Base-by-base conservation (phyloP, 2,113 vertebrate species). In the Hippocampus comes region DNA sequence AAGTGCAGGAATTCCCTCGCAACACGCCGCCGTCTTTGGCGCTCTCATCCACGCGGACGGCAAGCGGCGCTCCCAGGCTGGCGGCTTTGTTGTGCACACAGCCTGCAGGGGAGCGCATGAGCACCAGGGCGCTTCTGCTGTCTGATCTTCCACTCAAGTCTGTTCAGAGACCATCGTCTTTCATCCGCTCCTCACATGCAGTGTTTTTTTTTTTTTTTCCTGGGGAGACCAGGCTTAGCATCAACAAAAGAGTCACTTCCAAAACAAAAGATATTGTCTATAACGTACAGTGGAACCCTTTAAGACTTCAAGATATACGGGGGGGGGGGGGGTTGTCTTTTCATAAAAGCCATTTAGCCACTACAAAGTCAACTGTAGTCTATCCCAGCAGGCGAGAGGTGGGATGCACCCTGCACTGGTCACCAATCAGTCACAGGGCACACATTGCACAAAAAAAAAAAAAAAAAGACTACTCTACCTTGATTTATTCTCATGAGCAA, bases 1-100 rank as follows among this genome's bases (percentile, higher is more conserved):
- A 73, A 38, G 30, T 82, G 78, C 72, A 87, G 87, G 83, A 86
- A 88, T 89, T 86, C 83, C 82, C 81, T 82, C 80, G 67, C 70
- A 49, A 82, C 57, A 80, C 79, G 57, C 65, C 30, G 76, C 41
- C 72, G 70, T 56, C 67, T 77, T 48, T 71, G 61, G 66, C 74
- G 73, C 68, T 84, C 67, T 73, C 74, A 73, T 73, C 75, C 49
- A 53, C 56, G 77, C 76, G 75, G 77, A 85, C 75, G 72, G 46
- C 82, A 85, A 78, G 86, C 70, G 5, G 78, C 38, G 87, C 74
- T 81, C 76, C 66, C 71, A 74, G 76, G 77, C 77, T 80, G 66
- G 68, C 56, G 71, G 82, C 74, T 79, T 83, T 84, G 60, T 78
- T 70, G 70, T 83, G 66, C 53, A 48, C 25, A 51, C 53, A 81